Evolutionary conservation across 2,797 vertebrate species (phyloP).

Genomic region (Sarcoramphus papa): DNA sequence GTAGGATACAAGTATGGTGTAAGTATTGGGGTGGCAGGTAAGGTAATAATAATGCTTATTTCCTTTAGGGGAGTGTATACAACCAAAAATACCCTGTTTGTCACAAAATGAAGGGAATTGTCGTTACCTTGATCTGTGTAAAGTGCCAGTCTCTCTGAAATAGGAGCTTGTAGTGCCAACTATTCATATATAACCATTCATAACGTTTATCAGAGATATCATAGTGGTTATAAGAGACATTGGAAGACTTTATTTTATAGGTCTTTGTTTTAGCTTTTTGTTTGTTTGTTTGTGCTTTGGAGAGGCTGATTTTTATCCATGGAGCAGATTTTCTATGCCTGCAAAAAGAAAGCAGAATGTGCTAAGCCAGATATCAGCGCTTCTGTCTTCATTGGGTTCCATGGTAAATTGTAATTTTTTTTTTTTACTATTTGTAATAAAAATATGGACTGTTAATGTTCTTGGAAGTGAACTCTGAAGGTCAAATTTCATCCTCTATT

Average conservation of each 20-base stretch:
- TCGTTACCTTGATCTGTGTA: background rate
- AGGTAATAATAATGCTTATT: background rate
- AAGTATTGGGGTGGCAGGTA: background rate
- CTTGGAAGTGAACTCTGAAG: background rate
- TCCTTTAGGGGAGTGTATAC: background rate
- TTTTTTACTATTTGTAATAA: background rate
- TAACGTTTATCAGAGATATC: background rate
- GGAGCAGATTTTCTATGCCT: background rate
- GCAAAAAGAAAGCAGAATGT: background rate
- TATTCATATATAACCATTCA: background rate
- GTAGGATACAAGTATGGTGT: rapidly evolving
- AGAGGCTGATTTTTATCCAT: background rate
- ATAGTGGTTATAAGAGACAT: background rate
- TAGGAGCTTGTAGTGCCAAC: background rate
- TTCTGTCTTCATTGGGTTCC: background rate
- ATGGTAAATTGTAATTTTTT: background rate
- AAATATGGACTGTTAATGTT: background rate
- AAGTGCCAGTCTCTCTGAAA: background rate
- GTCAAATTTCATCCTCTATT: background rate
- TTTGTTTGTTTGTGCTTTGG: background rate
- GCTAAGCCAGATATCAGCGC: background rate
- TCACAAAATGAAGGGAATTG: background rate
- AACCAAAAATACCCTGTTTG: background rate
- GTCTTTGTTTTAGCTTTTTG: background rate
- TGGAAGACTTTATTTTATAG: background rate